These are phyloP conservation scores for Eupeodes luniger DNA, from an alignment of 2,888 invertebrate genomes.

Conservation along the genomic window DNA sequence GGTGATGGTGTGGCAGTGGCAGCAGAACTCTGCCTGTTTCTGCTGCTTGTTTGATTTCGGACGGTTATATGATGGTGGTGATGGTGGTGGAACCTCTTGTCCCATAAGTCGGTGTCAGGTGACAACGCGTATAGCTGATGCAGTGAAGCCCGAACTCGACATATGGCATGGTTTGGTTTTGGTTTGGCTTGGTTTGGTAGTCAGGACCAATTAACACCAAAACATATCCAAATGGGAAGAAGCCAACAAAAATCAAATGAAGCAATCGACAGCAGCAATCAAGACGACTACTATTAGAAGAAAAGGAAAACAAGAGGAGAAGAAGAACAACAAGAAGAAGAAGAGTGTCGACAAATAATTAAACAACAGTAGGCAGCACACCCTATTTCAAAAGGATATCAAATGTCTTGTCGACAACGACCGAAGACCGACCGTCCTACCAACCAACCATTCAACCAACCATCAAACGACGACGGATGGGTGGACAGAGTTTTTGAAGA, in stretches of 20 bases:
- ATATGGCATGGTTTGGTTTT: slow-evolving; percentile 67
- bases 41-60: slow-evolving; percentile 28
- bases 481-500: slow-evolving; percentile 52
- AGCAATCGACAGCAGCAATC: slow-evolving; percentile 66
- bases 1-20: neutral
- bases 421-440: neutral
- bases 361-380: slow-evolving; percentile 60
- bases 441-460: neutral
- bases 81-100: slow-evolving; percentile 26
- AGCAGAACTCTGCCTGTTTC: slow-evolving; percentile 3
- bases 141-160: slow-evolving; percentile 67
- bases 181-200: slow-evolving; percentile 46
- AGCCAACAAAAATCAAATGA: slow-evolving; percentile 70
- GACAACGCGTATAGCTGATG: slow-evolving; percentile 45
- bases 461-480: slow-evolving; percentile 15
- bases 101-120: slow-evolving; percentile 65
- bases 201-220: slow-evolving; percentile 75
- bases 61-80: neutral
- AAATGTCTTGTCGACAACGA: slow-evolving; percentile 33
- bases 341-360: slow-evolving; percentile 63
- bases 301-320: slow-evolving; percentile 2
- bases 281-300: slow-evolving; percentile 12
- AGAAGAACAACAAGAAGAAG: neutral
- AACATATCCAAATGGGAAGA: slow-evolving; percentile 61
- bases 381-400: slow-evolving; percentile 58